These are phyloP conservation scores for Seira ritae DNA, from an alignment of 2,888 invertebrate genomes.

Conservation along the genomic window DNA sequence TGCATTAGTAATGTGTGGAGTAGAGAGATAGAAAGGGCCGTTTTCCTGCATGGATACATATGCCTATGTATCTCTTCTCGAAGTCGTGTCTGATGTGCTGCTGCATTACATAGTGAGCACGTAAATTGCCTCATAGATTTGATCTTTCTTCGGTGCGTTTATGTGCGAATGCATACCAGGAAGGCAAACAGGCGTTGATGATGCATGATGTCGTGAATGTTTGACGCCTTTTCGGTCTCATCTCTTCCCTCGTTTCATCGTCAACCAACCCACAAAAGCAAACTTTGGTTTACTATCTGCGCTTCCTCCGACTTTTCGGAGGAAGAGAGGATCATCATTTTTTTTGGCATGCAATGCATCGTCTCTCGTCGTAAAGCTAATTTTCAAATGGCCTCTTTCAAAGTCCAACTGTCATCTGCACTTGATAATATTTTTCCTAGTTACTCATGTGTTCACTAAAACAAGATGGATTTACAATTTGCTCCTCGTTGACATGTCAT, in stretches of 20 bases:
- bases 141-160: conserved; percentile 57
- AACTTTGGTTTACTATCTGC: background rate
- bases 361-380: too few relatives aligned
- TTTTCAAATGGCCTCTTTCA: conserved; percentile 13
- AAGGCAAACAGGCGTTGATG: conserved; percentile 73
- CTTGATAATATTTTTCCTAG: conserved; percentile 32
- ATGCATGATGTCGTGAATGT: conserved; percentile 70
- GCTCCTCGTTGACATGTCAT: conserved; percentile 49
- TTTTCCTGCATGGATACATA: background rate
- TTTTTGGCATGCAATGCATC: conserved; percentile 1
- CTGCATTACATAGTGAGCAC: conserved; percentile 38
- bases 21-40: background rate
- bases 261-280: conserved; percentile 13
- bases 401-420: conserved; percentile 55
- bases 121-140: conserved; percentile 64
- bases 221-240: conserved; percentile 65
- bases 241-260: conserved; percentile 55
- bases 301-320: too few relatives aligned
- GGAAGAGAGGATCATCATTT: background rate
- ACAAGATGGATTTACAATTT: conserved; percentile 50
- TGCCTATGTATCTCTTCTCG: background rate
- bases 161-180: conserved; percentile 69
- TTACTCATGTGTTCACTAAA: conserved; percentile 40
- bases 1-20: conserved; percentile 26
- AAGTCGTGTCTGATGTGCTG: conserved; percentile 8